Evolutionary conservation across 2,888 invertebrate species (phyloP).

Genomic region (Melinopterus prodromus): DNA sequence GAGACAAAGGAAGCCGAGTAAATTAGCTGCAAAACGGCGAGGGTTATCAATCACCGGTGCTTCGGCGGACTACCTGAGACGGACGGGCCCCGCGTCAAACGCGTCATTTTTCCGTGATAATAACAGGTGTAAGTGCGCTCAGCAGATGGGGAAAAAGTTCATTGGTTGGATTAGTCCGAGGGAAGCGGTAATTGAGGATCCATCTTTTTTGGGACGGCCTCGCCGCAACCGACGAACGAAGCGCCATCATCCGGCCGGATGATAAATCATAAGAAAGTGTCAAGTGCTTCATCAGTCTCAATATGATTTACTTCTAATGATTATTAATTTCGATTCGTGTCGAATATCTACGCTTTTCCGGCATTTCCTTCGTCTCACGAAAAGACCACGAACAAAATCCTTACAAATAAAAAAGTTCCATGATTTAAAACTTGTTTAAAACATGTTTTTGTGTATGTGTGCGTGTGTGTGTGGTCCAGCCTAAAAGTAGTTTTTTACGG

Average conservation of each 20-base stretch:
- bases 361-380: neutral
- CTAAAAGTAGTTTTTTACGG: too few species aligned
- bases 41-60: slow-evolving; percentile 29
- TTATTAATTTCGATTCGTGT: slow-evolving; percentile 45
- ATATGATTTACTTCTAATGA: slow-evolving; percentile 52
- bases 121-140: slow-evolving; percentile 39
- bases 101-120: slow-evolving; percentile 32
- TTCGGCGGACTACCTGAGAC: slow-evolving; percentile 31
- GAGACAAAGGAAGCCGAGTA: slow-evolving; percentile 22
- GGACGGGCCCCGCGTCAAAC: slow-evolving; percentile 31
- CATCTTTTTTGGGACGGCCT: slow-evolving; percentile 38
- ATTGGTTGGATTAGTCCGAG: slow-evolving; percentile 37
- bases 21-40: slow-evolving; percentile 29
- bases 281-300: slow-evolving; percentile 52
- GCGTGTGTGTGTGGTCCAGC: too few species aligned
- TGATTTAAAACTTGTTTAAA: too few species aligned
- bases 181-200: slow-evolving; percentile 43
- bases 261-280: slow-evolving; percentile 52
- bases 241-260: slow-evolving; percentile 44
- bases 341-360: neutral
- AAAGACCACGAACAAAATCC: too few species aligned
- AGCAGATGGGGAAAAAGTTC: slow-evolving; percentile 35
- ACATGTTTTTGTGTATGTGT: too few species aligned
- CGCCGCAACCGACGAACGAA: slow-evolving; percentile 5
- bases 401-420: too few species aligned